Conservation (phyloP, 2,113 vertebrate species). For the Capreolus pygargus region DNA sequence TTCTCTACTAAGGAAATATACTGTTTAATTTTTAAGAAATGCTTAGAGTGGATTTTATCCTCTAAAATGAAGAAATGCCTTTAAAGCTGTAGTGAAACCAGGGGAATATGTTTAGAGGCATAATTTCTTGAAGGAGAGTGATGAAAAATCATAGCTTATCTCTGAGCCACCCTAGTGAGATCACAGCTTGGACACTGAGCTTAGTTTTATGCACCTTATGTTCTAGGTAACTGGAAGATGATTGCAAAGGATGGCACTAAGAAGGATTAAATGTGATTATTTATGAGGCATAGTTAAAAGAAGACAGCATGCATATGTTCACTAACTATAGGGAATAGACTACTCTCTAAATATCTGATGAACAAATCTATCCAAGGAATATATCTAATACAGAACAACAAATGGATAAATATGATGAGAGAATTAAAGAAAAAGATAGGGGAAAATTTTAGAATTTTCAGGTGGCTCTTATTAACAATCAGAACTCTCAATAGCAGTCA, state of each 20-base stretch:
- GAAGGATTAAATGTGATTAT: conserved; percentile 68
- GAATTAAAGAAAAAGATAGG: neutral
- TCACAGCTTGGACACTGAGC: conserved; percentile 64
- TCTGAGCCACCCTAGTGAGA: conserved; percentile 48
- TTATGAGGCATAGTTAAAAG: conserved; percentile 66
- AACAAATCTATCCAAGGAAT: conserved; percentile 43
- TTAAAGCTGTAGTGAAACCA: conserved; percentile 10
- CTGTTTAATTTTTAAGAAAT: conserved; percentile 48
- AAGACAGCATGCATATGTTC: conserved; percentile 63
- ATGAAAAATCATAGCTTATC: conserved; percentile 53
- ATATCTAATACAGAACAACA: conserved; percentile 16
- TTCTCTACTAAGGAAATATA: conserved; percentile 23
- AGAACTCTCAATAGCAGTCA: neutral
- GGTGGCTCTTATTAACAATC: neutral
- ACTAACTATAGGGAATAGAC: conserved; percentile 53
- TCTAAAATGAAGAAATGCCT: conserved; percentile 38
- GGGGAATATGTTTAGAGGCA: conserved; percentile 38
- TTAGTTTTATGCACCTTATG: conserved; percentile 71
- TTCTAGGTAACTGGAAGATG: conserved; percentile 69
- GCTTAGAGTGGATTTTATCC: neutral
- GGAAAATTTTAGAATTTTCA: conserved; percentile 8
- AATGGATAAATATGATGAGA: conserved; percentile 13
- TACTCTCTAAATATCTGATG: conserved; percentile 45
- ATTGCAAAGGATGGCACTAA: conserved; percentile 64
- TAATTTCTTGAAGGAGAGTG: conserved; percentile 54